phyloP scores from a whole-genome alignment of 2,797 vertebrate genomes.

The Agapornis canus region DNA sequence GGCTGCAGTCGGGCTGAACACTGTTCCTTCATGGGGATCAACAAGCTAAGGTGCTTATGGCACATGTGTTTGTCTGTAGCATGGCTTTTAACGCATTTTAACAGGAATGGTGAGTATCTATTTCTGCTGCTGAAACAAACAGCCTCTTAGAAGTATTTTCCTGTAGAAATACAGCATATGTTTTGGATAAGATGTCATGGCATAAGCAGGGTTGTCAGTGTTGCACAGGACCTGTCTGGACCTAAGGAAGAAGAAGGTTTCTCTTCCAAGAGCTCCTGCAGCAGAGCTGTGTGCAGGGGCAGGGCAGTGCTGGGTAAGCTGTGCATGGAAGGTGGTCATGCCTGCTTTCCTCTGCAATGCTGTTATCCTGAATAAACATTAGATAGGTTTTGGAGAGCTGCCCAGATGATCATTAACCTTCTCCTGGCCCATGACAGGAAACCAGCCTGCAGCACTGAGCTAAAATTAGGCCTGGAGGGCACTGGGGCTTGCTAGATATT shows the following conservation, averaged over 20 bases:
- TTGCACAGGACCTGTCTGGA: neutral
- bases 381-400: constrained; percentile 49
- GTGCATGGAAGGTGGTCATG: neutral
- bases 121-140: neutral
- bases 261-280: neutral
- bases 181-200: neutral
- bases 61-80: neutral
- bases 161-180: neutral
- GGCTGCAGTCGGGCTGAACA: neutral
- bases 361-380: constrained; percentile 67
- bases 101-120: accelerated
- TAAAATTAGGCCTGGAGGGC: constrained; percentile 59
- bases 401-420: constrained; percentile 66
- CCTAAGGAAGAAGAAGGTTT: neutral
- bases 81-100: neutral
- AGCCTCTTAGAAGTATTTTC: neutral
- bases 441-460: constrained; percentile 39
- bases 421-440: constrained; percentile 40
- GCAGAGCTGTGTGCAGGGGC: neutral
- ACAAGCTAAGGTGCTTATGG: neutral
- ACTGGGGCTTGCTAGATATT: neutral
- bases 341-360: constrained; percentile 59
- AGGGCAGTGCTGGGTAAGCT: neutral
- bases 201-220: neutral
- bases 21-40: neutral